Percentiles rank a stretch among this genome's conserved stretches.
Conservation (phyloP, 2,113 vertebrate genomes). For the Heteronetta atricapilla region DNA sequence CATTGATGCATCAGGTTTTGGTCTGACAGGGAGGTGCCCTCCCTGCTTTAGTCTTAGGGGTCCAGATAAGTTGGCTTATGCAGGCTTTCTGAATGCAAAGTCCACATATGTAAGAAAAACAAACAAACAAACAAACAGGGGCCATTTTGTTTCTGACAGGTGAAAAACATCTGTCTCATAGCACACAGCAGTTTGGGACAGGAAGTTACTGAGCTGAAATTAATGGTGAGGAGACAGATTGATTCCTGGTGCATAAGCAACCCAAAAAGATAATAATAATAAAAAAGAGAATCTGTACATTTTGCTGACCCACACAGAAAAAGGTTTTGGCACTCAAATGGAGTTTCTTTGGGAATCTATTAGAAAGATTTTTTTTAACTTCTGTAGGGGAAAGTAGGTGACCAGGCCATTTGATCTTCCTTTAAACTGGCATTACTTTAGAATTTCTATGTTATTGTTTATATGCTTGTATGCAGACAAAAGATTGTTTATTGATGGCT, state of each 20-base stretch:
- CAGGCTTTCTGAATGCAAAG: not conserved
- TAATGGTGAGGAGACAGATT: not conserved
- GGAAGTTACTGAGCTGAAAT: not conserved
- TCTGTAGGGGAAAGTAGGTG: not conserved
- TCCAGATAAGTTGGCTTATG: accelerated
- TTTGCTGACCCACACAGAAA: not conserved
- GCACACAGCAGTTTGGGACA: not conserved
- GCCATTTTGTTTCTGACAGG: not conserved
- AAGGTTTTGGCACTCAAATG: not conserved
- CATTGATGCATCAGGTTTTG: not conserved
- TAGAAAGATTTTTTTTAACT: not conserved
- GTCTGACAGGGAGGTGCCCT: not conserved
- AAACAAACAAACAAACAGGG: too few relatives aligned
- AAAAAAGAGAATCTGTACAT: not conserved
- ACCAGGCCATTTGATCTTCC: not conserved
- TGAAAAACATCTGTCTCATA: not conserved
- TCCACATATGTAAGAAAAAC: not conserved
- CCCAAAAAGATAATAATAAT: not conserved
- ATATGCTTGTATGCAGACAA: not conserved
- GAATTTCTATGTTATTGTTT: not conserved
- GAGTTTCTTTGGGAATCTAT: not conserved
- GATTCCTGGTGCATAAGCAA: not conserved
- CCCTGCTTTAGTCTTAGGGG: not conserved
- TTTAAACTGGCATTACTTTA: too few relatives aligned
- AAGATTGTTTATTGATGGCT: not conserved